phyloP scores from a whole-genome alignment of 2,113 vertebrate species.

The Enhydra lutris region DNA sequence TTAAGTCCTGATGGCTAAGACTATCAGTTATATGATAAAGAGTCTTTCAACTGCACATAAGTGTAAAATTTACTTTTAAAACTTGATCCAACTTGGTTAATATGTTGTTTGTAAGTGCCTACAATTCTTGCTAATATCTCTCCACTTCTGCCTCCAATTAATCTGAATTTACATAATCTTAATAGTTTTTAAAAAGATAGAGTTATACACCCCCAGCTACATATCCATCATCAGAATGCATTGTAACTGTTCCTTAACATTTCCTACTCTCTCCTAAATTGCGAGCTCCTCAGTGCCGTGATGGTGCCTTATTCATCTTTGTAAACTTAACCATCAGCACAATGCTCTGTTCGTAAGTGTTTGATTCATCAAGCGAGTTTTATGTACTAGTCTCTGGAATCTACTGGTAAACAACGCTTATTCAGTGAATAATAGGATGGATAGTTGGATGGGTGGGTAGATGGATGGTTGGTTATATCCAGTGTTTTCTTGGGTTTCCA shows the following conservation, averaged over 20 bases:
- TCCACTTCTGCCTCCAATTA: not conserved
- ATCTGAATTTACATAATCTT: not conserved
- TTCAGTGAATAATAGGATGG: not conserved
- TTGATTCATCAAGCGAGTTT: not conserved
- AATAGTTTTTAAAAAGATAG: not conserved
- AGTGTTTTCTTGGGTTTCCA: conserved; percentile 25
- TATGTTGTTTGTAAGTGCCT: not conserved
- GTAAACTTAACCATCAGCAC: not conserved
- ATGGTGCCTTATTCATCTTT: not conserved
- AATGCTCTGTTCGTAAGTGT: not conserved
- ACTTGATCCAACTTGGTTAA: conserved; percentile 34
- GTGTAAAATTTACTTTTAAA: not conserved
- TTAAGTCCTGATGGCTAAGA: not conserved
- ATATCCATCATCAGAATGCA: not conserved
- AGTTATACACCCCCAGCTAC: not conserved
- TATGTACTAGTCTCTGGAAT: not conserved
- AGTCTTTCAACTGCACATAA: not conserved
- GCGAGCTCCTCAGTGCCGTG: not conserved
- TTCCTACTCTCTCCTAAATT: not conserved
- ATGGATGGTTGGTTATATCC: not conserved
- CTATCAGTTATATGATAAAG: not conserved
- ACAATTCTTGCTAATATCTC: not conserved
- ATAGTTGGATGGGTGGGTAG: not conserved
- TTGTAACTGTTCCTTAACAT: not conserved
- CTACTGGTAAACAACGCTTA: not conserved